Conservation (phyloP, 2,888 invertebrate species). For the Andrena haemorrhoa region DNA sequence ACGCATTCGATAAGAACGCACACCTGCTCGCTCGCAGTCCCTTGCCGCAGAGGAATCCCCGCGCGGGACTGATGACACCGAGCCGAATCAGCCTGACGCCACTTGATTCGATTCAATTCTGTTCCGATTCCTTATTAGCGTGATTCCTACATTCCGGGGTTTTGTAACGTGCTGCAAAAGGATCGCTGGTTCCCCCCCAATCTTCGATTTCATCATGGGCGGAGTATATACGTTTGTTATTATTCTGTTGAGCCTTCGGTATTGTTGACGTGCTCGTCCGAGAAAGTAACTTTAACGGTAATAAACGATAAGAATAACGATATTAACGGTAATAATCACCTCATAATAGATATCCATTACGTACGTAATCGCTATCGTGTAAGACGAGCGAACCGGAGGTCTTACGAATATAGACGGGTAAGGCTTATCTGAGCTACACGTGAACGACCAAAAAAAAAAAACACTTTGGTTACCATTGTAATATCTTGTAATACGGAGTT, state of each 20-base stretch:
- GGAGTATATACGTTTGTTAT: conserved; percentile 2
- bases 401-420: conserved; percentile 29
- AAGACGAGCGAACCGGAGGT: conserved; percentile 38
- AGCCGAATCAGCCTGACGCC: not conserved
- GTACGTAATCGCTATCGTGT: conserved; percentile 58
- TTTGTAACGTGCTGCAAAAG: not conserved
- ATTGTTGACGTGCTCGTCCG: conserved; percentile 25
- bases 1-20: conserved; percentile 51
- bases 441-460: conserved; percentile 57
- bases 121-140: not conserved
- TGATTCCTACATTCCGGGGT: not conserved
- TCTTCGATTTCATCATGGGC: not conserved
- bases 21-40: conserved; percentile 33
- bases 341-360: conserved; percentile 61
- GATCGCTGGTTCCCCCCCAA: not conserved
- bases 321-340: conserved; percentile 62
- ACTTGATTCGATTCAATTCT: conserved; percentile 9
- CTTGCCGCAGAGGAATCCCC: conserved; percentile 5
- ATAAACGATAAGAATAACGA: conserved; percentile 55
- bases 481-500: conserved; percentile 40
- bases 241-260: conserved; percentile 22
- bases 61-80: not conserved
- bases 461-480: conserved; percentile 36
- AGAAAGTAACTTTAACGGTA: conserved; percentile 57
- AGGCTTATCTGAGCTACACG: conserved; percentile 51